Percentiles rank a stretch among this genome's conserved stretches.
Evolutionary conservation across 2,888 invertebrate genomes (phyloP).

Genomic region (Lasioglossum leucozonium): DNA sequence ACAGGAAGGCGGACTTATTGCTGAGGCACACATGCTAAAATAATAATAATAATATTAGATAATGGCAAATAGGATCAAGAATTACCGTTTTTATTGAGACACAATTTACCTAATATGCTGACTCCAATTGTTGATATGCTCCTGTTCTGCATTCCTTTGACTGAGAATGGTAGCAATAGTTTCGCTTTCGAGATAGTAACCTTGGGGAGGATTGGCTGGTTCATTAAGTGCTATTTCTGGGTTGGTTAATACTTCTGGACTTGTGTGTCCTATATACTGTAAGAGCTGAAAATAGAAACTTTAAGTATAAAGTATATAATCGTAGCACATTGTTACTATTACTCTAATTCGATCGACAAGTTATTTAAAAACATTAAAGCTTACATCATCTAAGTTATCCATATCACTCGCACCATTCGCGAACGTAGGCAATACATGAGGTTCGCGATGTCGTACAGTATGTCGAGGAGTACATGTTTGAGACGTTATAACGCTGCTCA

Average conservation of each 20-base stretch:
- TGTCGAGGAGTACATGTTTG: slow-evolving; percentile 87
- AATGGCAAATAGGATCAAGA: not conserved
- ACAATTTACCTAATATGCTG: slow-evolving; percentile 78
- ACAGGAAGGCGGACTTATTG: slow-evolving; percentile 85
- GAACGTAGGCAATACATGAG: slow-evolving; percentile 91
- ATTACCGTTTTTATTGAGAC: not conserved
- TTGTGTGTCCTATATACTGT: slow-evolving; percentile 95
- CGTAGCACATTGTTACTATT: not conserved
- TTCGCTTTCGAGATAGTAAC: slow-evolving; percentile 92
- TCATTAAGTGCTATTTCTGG: slow-evolving; percentile 89
- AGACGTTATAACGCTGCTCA: slow-evolving; percentile 75
- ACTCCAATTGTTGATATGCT: slow-evolving; percentile 86
- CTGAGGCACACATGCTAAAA: slow-evolving; percentile 85
- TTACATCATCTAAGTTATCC: slow-evolving; percentile 96
- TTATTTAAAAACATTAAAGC: slow-evolving; percentile 68
- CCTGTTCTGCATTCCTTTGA: slow-evolving; percentile 93
- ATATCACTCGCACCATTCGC: slow-evolving; percentile 93
- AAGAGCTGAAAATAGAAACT: slow-evolving; percentile 87
- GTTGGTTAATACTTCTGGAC: slow-evolving; percentile 89
- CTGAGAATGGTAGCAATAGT: slow-evolving; percentile 93
- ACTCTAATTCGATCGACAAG: not conserved
- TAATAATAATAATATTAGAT: not conserved
- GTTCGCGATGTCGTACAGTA: slow-evolving; percentile 90
- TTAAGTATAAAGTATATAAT: not conserved
- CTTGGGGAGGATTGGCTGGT: slow-evolving; percentile 91